A percentile compares a stretch with the other conserved stretches of the same genome.
phyloP scores from a whole-genome alignment of 2,888 invertebrate genomes.

The Rhingia rostrata region DNA sequence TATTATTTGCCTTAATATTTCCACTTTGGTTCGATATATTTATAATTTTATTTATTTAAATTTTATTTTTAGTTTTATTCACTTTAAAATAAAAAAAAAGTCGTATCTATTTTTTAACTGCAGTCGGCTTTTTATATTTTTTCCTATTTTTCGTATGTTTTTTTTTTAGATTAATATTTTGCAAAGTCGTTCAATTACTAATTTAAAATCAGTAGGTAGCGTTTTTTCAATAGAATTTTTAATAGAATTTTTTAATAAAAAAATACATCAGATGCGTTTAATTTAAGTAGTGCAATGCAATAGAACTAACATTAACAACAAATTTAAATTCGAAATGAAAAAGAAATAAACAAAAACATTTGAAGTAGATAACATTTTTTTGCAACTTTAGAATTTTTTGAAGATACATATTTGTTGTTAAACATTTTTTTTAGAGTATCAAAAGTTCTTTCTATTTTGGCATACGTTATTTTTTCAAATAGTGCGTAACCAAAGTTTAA shows the following conservation, averaged over 20 bases:
- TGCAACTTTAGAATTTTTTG: slow-evolving; percentile 50
- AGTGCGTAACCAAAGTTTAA: slow-evolving; percentile 30
- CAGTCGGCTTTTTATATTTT: slow-evolving; percentile 62
- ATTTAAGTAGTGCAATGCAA: slow-evolving; percentile 60
- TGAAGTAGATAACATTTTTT: slow-evolving; percentile 59
- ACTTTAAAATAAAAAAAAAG: slow-evolving; percentile 14
- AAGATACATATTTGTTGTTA: slow-evolving; percentile 14
- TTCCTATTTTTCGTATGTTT: slow-evolving; percentile 44
- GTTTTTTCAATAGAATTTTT: slow-evolving; percentile 51
- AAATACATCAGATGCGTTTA: slow-evolving; percentile 56
- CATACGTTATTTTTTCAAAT: slow-evolving; percentile 30
- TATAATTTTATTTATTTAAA: slow-evolving; percentile 8
- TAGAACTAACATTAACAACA: slow-evolving; percentile 23
- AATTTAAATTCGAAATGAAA: slow-evolving; percentile 7
- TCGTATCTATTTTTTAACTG: slow-evolving; percentile 30
- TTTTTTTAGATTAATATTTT: slow-evolving; percentile 52
- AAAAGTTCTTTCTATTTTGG: slow-evolving; percentile 36
- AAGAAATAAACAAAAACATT: slow-evolving; percentile 13
- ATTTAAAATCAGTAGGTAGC: slow-evolving; percentile 54
- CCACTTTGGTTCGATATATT: slow-evolving; percentile 63
- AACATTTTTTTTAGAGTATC: slow-evolving; percentile 21
- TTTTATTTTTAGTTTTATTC: slow-evolving; percentile 23
- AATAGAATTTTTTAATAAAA: slow-evolving; percentile 27
- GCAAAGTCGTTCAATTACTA: slow-evolving; percentile 36
- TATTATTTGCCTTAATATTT: slow-evolving; percentile 50